Conservation (phyloP, 2,113 vertebrate species). For the Panthera leo region DNA sequence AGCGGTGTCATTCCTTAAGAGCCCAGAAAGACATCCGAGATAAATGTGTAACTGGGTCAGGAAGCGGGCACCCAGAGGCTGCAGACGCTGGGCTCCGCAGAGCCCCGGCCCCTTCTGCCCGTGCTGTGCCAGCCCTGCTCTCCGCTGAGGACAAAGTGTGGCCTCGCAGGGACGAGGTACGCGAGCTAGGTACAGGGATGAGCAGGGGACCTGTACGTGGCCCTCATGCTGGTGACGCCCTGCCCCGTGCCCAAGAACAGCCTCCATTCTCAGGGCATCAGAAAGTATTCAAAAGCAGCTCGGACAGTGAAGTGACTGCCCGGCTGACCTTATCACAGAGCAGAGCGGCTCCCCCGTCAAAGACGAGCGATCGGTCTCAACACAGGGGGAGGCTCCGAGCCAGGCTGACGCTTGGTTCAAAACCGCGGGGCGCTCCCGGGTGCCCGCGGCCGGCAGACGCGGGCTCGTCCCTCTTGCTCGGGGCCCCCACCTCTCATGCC, state of each 20-base stretch:
- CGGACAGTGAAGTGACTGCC: background rate
- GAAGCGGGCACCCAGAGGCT: background rate
- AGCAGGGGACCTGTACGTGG: rapidly evolving
- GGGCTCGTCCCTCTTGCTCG: background rate
- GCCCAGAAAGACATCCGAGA: background rate
- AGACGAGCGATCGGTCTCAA: background rate
- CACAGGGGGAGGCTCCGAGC: background rate
- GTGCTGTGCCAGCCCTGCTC: background rate
- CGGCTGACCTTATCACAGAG: background rate
- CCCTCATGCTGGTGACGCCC: background rate
- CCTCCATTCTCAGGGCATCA: background rate
- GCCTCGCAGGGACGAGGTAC: background rate
- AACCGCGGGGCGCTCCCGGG: background rate
- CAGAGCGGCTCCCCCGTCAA: background rate
- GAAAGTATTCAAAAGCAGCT: background rate
- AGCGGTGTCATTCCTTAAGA: background rate
- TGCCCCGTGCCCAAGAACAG: background rate
- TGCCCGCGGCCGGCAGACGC: background rate
- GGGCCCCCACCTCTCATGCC: background rate
- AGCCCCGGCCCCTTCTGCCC: rapidly evolving
- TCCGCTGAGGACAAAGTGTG: too few species aligned
- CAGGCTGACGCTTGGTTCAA: background rate
- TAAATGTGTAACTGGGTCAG: background rate
- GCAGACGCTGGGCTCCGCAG: background rate
- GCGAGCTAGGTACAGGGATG: background rate